phyloP scores from a whole-genome alignment of 2,888 invertebrate species.

The Eilema depressum region DNA sequence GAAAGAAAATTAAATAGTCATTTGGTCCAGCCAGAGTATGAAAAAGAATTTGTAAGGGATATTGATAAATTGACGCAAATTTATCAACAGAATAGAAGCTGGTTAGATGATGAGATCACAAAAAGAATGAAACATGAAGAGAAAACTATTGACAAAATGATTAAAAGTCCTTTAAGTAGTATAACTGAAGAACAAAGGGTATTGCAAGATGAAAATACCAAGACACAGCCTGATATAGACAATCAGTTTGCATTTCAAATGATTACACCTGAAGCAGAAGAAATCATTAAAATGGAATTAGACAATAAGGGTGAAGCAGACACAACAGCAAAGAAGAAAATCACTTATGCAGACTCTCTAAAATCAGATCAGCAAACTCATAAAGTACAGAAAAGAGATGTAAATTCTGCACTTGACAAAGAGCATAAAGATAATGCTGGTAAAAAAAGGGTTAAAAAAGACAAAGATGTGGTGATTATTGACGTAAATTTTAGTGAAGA shows the following conservation, averaged over 20 bases:
- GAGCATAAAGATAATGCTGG: slow-evolving; percentile 78
- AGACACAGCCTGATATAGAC: slow-evolving; percentile 31
- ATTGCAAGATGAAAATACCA: slow-evolving; percentile 48
- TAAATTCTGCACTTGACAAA: slow-evolving; percentile 56
- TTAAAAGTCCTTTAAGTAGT: slow-evolving; percentile 55
- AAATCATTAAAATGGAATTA: slow-evolving; percentile 24
- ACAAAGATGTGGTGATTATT: slow-evolving; percentile 46
- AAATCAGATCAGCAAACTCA: slow-evolving; percentile 56
- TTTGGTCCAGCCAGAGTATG: slow-evolving; percentile 60
- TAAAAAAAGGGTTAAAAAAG: slow-evolving; percentile 62
- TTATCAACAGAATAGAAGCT: slow-evolving; percentile 77
- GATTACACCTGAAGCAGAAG: slow-evolving; percentile 35
- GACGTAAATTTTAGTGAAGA: slow-evolving; percentile 67
- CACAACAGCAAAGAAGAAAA: slow-evolving; percentile 54
- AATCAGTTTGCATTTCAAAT: slow-evolving; percentile 26
- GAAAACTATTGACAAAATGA: slow-evolving; percentile 53
- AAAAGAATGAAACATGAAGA: slow-evolving; percentile 67
- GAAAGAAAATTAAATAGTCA: slow-evolving; percentile 55
- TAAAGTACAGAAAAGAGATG: slow-evolving; percentile 53
- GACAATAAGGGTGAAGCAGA: slow-evolving; percentile 31
- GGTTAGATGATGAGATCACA: slow-evolving; percentile 75
- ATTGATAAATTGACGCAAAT: slow-evolving; percentile 71
- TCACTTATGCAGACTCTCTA: slow-evolving; percentile 77
- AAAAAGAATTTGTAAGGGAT: slow-evolving; percentile 72
- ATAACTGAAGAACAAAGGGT: slow-evolving; percentile 52